Percentiles rank a stretch among this genome's conserved stretches.
Evolutionary conservation across 2,888 invertebrate species (phyloP).

Genomic region (Perizoma flavofasciatum): DNA sequence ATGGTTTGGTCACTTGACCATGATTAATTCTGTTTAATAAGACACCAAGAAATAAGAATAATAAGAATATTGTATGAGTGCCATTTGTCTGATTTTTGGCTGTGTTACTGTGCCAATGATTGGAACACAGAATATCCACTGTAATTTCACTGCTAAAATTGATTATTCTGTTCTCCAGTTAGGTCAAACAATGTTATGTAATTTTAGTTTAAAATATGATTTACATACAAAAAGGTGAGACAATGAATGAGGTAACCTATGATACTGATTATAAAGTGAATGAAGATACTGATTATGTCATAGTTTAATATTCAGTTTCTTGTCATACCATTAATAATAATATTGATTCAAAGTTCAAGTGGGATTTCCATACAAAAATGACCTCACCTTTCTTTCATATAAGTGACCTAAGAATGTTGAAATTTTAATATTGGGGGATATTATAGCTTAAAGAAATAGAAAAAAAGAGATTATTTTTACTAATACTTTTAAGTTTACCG

Average conservation of each 20-base stretch:
- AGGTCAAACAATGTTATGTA: conserved; percentile 10
- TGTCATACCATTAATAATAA: conserved; percentile 1
- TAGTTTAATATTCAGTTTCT: conserved; percentile 11
- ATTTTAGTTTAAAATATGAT: conserved; percentile 17
- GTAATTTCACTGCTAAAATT: background rate
- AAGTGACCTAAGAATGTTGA: background rate
- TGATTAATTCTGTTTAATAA: too few relatives aligned
- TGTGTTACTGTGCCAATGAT: background rate
- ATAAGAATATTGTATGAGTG: too few relatives aligned
- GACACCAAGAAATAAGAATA: too few relatives aligned
- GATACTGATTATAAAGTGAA: conserved; percentile 12
- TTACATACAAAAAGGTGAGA: conserved; percentile 10
- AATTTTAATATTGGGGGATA: background rate
- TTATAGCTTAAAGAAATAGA: background rate
- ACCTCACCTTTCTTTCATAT: conserved; percentile 3
- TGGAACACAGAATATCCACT: background rate
- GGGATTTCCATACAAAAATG: conserved; percentile 1
- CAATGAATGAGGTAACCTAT: conserved; percentile 15
- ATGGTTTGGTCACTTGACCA: too few relatives aligned
- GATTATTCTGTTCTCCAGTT: background rate
- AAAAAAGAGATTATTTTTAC: too few relatives aligned
- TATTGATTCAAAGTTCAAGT: conserved; percentile 2
- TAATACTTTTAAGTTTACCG: too few relatives aligned
- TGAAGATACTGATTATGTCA: conserved; percentile 22
- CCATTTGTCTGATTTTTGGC: background rate